Conservation (phyloP, 1,140 invertebrate species). For the Bombus haemorrhoidalis region DNA sequence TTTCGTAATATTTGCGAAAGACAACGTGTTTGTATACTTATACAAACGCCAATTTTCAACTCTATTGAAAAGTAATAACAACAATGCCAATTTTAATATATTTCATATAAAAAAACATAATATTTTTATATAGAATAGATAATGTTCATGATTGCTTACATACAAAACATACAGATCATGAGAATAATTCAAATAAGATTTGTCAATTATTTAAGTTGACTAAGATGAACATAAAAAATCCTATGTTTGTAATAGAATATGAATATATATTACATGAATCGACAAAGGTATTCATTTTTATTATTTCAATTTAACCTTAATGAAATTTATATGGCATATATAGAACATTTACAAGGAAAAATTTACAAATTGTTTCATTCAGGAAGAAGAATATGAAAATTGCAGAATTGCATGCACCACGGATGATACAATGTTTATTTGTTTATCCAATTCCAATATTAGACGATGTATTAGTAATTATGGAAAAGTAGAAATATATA, state of each 20-base stretch:
- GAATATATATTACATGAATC: constrained; percentile 49
- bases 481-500: not conserved
- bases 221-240: constrained; percentile 19
- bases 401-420: too few species aligned
- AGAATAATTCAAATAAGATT: not conserved
- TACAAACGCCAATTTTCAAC: constrained; percentile 36
- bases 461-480: not conserved
- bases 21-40: constrained; percentile 47
- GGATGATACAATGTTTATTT: not conserved
- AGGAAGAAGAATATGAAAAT: constrained; percentile 3
- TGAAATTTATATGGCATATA: not conserved
- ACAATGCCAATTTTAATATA: not conserved
- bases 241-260: constrained; percentile 61
- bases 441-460: constrained; percentile 24
- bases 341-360: not conserved
- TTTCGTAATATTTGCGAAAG: not conserved
- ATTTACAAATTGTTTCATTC: constrained; percentile 6
- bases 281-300: constrained; percentile 11
- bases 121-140: constrained; percentile 7
- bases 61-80: constrained; percentile 19
- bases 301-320: not conserved
- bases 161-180: constrained; percentile 3
- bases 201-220: constrained; percentile 27
- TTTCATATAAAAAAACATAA: not conserved
- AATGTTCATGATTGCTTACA: constrained; percentile 32